These are phyloP conservation scores for Microchrysa polita DNA, from an alignment of 2,888 invertebrate genomes.

Conservation along the genomic window DNA sequence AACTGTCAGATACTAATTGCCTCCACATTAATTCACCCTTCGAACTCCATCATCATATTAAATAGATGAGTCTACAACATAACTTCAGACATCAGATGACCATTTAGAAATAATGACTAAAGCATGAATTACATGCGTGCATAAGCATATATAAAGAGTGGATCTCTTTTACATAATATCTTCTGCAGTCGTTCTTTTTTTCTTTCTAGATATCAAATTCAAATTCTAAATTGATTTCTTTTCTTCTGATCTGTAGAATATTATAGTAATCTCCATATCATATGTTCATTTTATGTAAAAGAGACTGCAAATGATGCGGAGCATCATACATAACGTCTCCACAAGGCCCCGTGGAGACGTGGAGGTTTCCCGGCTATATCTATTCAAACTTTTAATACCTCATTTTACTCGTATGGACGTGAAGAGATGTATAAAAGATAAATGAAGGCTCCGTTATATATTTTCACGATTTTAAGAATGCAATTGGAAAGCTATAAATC, in stretches of 20 bases:
- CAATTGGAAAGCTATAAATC: slow-evolving; percentile 39
- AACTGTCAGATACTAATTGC: slow-evolving; percentile 33
- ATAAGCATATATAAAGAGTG: background rate
- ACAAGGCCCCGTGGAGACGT: background rate
- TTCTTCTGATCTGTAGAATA: background rate
- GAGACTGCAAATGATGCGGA: background rate
- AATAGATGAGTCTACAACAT: background rate
- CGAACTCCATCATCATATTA: slow-evolving; percentile 12
- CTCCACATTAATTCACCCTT: slow-evolving; percentile 27
- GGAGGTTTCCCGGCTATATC: no score
- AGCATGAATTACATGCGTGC: no score
- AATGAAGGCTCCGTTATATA: slow-evolving; percentile 32
- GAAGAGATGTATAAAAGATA: slow-evolving; percentile 3
- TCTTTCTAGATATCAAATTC: background rate
- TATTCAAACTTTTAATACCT: no score
- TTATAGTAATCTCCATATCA: background rate
- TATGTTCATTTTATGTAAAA: background rate
- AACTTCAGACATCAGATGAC: background rate
- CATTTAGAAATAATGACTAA: background rate
- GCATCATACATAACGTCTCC: background rate
- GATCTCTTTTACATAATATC: background rate
- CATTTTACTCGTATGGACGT: no score
- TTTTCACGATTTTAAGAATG: slow-evolving; percentile 33
- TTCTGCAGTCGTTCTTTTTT: background rate
- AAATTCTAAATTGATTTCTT: background rate